Conservation (phyloP, 2,888 invertebrate species). For the Podotricha telesiphe region DNA sequence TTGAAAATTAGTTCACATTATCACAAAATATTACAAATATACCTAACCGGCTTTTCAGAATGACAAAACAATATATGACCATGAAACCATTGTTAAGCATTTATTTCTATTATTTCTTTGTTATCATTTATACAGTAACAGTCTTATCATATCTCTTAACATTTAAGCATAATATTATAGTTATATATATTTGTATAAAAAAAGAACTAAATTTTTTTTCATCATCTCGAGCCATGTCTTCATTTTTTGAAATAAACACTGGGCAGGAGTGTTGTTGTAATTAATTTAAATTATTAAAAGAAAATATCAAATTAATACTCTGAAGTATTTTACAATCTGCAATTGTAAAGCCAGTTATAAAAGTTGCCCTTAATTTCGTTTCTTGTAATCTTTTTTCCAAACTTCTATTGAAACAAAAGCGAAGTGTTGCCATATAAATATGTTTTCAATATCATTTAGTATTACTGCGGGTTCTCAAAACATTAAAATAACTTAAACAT, state of each 20-base stretch:
- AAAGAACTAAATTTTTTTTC: no score
- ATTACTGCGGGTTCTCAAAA: background rate
- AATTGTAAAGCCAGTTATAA: conserved; percentile 13
- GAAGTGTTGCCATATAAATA: conserved; percentile 16
- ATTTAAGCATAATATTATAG: conserved; percentile 17
- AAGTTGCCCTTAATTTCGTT: conserved; percentile 8
- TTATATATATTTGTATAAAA: no score
- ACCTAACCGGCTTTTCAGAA: conserved; percentile 17
- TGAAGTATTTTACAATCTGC: background rate
- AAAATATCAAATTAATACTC: no score
- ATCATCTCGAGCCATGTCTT: no score
- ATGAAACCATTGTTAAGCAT: background rate
- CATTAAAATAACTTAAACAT: background rate
- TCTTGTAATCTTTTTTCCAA: conserved; percentile 5
- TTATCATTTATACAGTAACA: background rate
- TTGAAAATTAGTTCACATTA: conserved; percentile 12
- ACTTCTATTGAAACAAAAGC: background rate
- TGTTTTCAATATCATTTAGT: background rate
- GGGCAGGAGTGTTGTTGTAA: no score
- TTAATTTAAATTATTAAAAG: no score
- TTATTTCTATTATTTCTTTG: background rate
- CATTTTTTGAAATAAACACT: no score
- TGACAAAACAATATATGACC: background rate
- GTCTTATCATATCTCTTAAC: no score
- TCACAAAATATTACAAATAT: background rate